Conservation (phyloP, 2,113 vertebrate genomes). For the Corydoras sp. region DNA sequence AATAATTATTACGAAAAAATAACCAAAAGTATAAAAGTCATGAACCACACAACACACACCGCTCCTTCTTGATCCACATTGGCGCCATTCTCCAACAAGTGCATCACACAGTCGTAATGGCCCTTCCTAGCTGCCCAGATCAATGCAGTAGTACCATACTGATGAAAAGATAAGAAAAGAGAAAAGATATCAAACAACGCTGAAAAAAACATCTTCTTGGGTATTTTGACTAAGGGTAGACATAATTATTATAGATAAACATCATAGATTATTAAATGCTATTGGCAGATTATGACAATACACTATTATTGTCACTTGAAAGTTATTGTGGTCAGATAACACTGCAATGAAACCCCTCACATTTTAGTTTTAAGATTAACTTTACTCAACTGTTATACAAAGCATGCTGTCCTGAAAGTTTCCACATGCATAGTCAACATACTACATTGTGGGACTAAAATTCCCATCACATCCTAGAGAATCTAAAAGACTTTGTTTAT, state of each 20-base stretch:
- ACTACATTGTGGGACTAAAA: background rate
- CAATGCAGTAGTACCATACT: conserved; percentile 95
- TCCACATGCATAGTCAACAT: background rate
- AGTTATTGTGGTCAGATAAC: no score
- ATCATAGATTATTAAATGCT: no score
- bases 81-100: conserved; percentile 87
- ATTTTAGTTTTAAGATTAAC: no score
- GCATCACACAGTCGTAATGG: conserved; percentile 85
- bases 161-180: conserved; percentile 8
- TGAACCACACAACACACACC: conserved; percentile 57
- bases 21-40: background rate
- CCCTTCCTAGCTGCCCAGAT: conserved; percentile 95
- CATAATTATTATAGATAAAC: no score
- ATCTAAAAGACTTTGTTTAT: background rate
- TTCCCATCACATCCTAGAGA: background rate
- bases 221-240: no score
- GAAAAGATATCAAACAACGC: background rate
- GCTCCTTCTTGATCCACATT: conserved; percentile 97
- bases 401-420: no score
- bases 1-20: background rate
- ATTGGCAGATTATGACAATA: no score
- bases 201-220: no score
- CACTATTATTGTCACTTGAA: no score
- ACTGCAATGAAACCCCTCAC: no score
- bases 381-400: no score